Conservation (phyloP, 2,888 invertebrate genomes). For the Camptogramma bilineatum region DNA sequence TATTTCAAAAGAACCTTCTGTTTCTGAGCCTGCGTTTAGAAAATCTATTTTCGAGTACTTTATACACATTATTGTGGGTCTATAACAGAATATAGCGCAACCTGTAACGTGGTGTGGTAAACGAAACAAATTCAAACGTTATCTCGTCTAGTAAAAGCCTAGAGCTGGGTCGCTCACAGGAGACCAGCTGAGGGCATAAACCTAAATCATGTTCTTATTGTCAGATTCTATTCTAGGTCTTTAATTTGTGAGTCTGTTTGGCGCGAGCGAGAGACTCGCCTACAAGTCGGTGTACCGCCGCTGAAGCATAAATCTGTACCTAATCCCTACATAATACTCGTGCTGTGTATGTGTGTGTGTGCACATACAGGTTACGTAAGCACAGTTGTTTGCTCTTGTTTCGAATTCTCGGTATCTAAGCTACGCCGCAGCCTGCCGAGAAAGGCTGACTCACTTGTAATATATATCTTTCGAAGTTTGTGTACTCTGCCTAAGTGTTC, state of each 20-base stretch:
- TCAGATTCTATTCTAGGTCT: background rate
- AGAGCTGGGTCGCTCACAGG: background rate
- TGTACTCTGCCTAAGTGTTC: background rate
- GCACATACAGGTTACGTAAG: slow-evolving; percentile 28
- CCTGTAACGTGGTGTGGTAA: background rate
- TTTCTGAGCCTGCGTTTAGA: background rate
- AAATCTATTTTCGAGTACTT: too few relatives aligned
- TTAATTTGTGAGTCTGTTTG: too few relatives aligned
- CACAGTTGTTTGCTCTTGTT: slow-evolving; percentile 34
- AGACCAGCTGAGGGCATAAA: background rate
- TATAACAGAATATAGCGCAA: too few relatives aligned
- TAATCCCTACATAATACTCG: slow-evolving; percentile 18
- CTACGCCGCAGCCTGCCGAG: slow-evolving; percentile 4
- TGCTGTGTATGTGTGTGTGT: background rate
- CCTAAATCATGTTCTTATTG: background rate
- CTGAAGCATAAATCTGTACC: slow-evolving; percentile 20
- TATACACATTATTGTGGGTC: background rate
- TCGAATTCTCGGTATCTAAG: slow-evolving; percentile 22
- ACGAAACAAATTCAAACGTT: background rate
- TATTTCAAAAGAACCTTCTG: background rate
- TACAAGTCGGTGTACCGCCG: background rate
- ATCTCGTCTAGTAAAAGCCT: background rate
- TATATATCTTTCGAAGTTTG: slow-evolving; percentile 1
- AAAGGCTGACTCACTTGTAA: slow-evolving; percentile 10
- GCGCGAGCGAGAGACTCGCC: too few relatives aligned